phyloP scores from a whole-genome alignment of 2,113 vertebrate species.

The Myotis lucifugus region DNA sequence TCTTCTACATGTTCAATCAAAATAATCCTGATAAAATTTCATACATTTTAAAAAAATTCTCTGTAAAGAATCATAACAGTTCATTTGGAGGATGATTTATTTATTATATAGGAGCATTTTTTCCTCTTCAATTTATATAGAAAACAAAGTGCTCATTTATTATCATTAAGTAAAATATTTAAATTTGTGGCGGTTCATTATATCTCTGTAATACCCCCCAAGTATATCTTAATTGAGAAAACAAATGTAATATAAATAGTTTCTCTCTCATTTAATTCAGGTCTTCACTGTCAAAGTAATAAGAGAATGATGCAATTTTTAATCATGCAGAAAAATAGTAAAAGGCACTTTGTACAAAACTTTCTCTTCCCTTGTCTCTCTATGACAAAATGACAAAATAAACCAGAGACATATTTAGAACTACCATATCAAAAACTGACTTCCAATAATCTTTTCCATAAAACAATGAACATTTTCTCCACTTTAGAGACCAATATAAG shows the following conservation, averaged over 20 bases:
- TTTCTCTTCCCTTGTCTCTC: not conserved
- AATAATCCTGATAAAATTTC: not conserved
- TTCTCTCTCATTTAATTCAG: not conserved
- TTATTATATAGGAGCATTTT: not conserved
- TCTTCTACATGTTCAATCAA: not conserved
- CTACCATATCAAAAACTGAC: not conserved
- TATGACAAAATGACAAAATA: not conserved
- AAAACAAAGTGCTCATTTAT: not conserved
- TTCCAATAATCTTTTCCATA: not conserved
- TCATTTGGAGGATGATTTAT: not conserved
- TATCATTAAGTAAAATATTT: conserved; percentile 8
- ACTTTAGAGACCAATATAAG: not conserved
- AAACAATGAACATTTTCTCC: not conserved
- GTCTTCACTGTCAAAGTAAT: not conserved
- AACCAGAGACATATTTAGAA: not conserved
- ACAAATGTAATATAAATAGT: not conserved
- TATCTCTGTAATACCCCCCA: not conserved
- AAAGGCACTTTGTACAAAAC: not conserved
- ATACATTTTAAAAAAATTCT: no score
- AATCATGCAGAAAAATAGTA: not conserved
- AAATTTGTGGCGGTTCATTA: conserved; percentile 9
- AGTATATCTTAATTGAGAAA: conserved; percentile 14
- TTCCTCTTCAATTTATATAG: not conserved
- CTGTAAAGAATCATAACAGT: conserved; percentile 21
- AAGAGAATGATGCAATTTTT: not conserved